Conservation (phyloP, 2,888 invertebrate genomes). For the Standfussiana lucernea region DNA sequence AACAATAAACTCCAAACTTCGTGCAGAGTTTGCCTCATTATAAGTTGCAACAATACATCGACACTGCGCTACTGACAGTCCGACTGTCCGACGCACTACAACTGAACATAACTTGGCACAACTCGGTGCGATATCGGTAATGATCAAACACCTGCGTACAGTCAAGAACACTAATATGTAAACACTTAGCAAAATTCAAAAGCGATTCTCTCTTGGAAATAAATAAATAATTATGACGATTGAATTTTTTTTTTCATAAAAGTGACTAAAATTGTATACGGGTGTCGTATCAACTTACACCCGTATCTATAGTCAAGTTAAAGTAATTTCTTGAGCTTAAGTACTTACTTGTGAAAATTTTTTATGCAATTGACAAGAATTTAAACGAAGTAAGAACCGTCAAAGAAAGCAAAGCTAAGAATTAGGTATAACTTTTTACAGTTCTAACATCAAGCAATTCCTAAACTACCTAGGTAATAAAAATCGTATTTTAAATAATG, state of each 20-base stretch:
- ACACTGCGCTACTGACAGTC: neutral
- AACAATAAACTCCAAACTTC: neutral
- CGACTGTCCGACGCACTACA: neutral
- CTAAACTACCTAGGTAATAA: too few species aligned
- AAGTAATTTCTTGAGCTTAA: too few species aligned
- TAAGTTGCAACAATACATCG: slow-evolving; percentile 18
- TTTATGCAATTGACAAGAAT: too few species aligned
- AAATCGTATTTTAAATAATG: too few species aligned
- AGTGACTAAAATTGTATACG: neutral
- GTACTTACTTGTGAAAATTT: too few species aligned
- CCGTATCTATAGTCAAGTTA: too few species aligned
- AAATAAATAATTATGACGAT: too few species aligned
- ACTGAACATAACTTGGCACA: neutral
- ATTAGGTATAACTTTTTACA: too few species aligned
- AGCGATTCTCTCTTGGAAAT: neutral
- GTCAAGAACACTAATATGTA: neutral
- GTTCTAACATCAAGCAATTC: too few species aligned
- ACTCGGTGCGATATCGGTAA: neutral
- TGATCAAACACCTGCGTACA: neutral
- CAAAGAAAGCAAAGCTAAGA: too few species aligned
- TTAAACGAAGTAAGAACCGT: too few species aligned
- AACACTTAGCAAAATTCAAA: neutral
- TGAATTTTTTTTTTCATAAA: neutral
- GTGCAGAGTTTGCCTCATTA: slow-evolving; percentile 3
- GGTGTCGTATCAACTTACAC: too few species aligned